Evolutionary conservation across 1,140 invertebrate genomes (phyloP), one percentile per base, ranked within the genome.

Genomic region (Anoplolepis gracilipes): DNA sequence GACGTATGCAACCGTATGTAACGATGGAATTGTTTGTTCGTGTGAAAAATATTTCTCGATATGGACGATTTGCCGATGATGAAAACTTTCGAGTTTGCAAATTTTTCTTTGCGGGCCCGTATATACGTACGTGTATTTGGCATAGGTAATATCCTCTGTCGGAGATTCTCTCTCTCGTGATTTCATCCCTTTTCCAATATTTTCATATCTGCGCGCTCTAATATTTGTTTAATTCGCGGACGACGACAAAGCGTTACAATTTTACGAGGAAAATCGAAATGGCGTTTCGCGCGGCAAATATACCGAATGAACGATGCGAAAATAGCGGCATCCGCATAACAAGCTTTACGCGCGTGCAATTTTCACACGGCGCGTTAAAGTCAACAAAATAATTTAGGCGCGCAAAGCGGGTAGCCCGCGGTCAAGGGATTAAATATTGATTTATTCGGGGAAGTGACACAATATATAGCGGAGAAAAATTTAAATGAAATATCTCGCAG

Each of bases 311-410:
- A 82, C 67, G 67, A 73, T 22, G 77, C 64, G 77, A 49, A 82
- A 82, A 82, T 72, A 82, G 53, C 78, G n/a, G 67, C 78, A 72
- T 72, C 19, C 36, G 28, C 53, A 39, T 73, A 82, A 82, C 65
- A 39, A 82, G 78, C 67, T 82, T 82, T 82, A 73, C 53, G 59
- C 55, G 67, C 78, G 67, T 69, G 78, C 78, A 82, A 82, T 82
- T 82, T 82, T 82, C 67, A 11, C 39, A 39, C 55, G 28, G 67
- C 67, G 78, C 67, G 67, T 73, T 73, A 73, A 82, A 82, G 67
- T 57, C 78, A 82, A 82, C 67, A 82, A 82, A 82, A 82, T 82
- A 82, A 82, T 82, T 82, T 36, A 53, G 25, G 59, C 67, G 55
- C 67, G 53, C 53, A 82, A 82, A 82, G 78, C 78, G 53, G 25